Evolutionary conservation across 2,113 vertebrate genomes (phyloP).

Genomic region (Anas platyrhynchos): DNA sequence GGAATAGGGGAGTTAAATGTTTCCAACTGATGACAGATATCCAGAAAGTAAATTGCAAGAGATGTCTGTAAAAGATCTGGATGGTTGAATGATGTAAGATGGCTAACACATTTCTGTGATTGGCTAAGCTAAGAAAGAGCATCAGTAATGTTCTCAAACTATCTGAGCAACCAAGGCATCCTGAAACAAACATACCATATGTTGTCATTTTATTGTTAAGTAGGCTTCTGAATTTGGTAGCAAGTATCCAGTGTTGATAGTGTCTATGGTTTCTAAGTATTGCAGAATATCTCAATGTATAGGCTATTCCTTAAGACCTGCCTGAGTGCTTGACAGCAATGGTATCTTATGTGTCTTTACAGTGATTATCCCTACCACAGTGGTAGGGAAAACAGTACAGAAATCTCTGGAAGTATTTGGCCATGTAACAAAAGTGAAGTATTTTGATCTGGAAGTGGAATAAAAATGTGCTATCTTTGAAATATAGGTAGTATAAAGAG

Average conservation of each 20-base stretch:
- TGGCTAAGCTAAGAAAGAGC: not conserved
- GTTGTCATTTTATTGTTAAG: not conserved
- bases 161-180: not conserved
- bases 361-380: not conserved
- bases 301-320: not conserved
- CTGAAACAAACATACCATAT: not conserved
- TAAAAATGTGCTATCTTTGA: not conserved
- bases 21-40: not conserved
- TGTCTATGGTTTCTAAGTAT: not conserved
- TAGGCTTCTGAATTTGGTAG: not conserved
- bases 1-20: not conserved
- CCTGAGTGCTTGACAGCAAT: not conserved
- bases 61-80: not conserved
- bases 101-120: not conserved
- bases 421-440: not conserved
- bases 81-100: not conserved
- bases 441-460: not conserved
- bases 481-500: not conserved
- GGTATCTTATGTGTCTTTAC: not conserved
- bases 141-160: not conserved
- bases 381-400: not conserved
- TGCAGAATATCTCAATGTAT: not conserved
- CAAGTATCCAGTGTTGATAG: not conserved
- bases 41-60: not conserved
- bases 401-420: not conserved